Base-by-base conservation (phyloP, 2,888 invertebrate genomes). In the Ichneumoninae sp. region DNA sequence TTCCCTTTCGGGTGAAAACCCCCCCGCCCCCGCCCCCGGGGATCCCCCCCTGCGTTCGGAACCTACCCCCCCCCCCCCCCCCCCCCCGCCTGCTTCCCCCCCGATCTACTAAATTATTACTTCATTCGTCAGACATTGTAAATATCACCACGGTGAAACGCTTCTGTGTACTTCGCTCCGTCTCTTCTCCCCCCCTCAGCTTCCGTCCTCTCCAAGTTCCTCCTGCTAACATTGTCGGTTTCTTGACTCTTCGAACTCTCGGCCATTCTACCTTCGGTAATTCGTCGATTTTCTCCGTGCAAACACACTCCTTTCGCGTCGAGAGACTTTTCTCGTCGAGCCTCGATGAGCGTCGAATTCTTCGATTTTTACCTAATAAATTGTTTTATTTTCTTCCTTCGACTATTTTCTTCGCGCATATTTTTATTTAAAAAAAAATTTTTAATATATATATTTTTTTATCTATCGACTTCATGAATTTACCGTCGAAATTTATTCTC, bases 111-210 rank as follows among this genome's bases (percentile, higher is more conserved):
- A 86, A 90, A 89, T 89, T 90, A 89, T 90, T 90, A 86, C 87
- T 80, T 74, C 86, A 87, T 84, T 87, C 85, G 87, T 84, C 87
- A 84, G 86, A 82, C 78, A 89, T 86, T 88, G 90, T 88, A 88
- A 90, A 90, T 89, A 89, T 90, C 86, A 86, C 87, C 30, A 88
- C 86, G 86, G 86, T 87, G 86, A 89, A 89, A 88, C 82, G 84
- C 76, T 71, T 16, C 22, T 77, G 62, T 72, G 50, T 36, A 57
- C 76, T 47, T 54, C 74, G 83, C 52, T 40, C 30, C 10, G 8
- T 26, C 47, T 33, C 6, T 30, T 30, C 22, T n/a, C 47, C 30
- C 70, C 26, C 65, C n/a, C 13, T n/a, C 47, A 10, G 16, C 16
- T n/a, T 36, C 33, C 26, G 57, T 33, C 36, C 19, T 60, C 44